Evolutionary conservation across 30 jellyfish, hydroid and myxozoan genomes (phyloP), one percentile per base, ranked within the genome.

Genomic region (Sanderia malayensis): DNA sequence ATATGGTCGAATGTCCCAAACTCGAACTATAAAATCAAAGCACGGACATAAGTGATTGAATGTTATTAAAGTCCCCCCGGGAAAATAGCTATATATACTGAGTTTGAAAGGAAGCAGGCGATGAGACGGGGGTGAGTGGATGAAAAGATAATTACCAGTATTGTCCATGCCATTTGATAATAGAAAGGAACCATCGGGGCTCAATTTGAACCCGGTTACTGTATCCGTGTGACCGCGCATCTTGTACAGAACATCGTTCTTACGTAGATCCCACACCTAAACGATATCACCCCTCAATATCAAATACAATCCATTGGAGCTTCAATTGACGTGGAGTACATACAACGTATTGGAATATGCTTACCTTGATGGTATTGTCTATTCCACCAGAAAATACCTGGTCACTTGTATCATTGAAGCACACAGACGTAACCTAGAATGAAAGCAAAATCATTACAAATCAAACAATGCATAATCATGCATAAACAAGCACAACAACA

Each of bases 261-360:
- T 81, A 27, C 97, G 95, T 28, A 89, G 76, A 77, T 89, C 97
- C 97, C 97, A 89, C 31, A 89, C 89, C 97, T 89, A 32, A 25
- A 27, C 71, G 31, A 67, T 3, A 52, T 49, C 18, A 49, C 27
- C 7, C 15, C 7, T 4, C 18, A 24, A 24, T 55, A 55, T n/a
- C 18, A 6, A 37, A 37, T 37, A n/a, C n/a, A n/a, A n/a, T n/a
- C n/a, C n/a, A n/a, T n/a, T n/a, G n/a, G n/a, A n/a, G n/a, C n/a
- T n/a, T n/a, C n/a, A n/a, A n/a, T n/a, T n/a, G n/a, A n/a, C n/a
- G n/a, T n/a, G n/a, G n/a, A n/a, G n/a, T n/a, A n/a, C n/a, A n/a
- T n/a, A n/a, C n/a, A n/a, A n/a, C n/a, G n/a, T n/a, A n/a, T n/a
- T n/a, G n/a, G 10, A 37, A 13, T 37, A 33, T 22, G n/a, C 70